Conservation (phyloP, 92 coral and sea anemone genomes). For the Siderastrea radians region DNA sequence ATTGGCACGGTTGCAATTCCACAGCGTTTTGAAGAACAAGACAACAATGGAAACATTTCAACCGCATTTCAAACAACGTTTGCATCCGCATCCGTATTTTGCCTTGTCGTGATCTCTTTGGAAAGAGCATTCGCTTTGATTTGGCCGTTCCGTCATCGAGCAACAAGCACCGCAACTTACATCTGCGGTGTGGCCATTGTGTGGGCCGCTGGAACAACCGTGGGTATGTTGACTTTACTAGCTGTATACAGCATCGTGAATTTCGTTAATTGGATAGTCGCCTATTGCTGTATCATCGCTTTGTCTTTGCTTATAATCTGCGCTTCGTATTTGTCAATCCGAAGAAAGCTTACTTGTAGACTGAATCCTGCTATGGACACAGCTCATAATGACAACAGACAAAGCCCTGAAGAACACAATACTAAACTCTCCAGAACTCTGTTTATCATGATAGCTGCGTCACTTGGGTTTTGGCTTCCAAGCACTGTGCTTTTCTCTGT, state of each 20-base stretch:
- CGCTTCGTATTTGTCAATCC: too few species aligned
- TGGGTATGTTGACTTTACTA: not conserved
- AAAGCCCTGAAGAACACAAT: not conserved
- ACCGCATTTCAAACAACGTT: not conserved
- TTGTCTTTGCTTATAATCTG: too few species aligned
- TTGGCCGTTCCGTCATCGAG: constrained; percentile 21
- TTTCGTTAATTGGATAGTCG: too few species aligned
- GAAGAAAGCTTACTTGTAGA: too few species aligned
- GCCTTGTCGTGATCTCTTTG: constrained; percentile 3
- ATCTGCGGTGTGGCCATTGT: not conserved
- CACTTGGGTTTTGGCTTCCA: constrained; percentile 6
- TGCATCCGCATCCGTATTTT: not conserved
- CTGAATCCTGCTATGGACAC: too few species aligned
- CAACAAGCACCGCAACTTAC: not conserved
- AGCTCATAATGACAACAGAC: too few species aligned
- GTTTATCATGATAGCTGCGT: constrained; percentile 10
- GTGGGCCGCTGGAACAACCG: constrained; percentile 10
- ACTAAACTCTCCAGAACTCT: not conserved
- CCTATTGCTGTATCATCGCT: too few species aligned
- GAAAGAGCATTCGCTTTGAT: constrained; percentile 25
- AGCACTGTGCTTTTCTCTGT: not conserved
- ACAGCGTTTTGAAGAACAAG: not conserved
- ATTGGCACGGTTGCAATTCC: not conserved
- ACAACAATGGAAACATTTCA: not conserved
- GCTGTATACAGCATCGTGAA: too few species aligned